These are phyloP conservation scores for Notarius lentiginosus DNA, from an alignment of 2,113 vertebrate genomes.

Conservation along the genomic window DNA sequence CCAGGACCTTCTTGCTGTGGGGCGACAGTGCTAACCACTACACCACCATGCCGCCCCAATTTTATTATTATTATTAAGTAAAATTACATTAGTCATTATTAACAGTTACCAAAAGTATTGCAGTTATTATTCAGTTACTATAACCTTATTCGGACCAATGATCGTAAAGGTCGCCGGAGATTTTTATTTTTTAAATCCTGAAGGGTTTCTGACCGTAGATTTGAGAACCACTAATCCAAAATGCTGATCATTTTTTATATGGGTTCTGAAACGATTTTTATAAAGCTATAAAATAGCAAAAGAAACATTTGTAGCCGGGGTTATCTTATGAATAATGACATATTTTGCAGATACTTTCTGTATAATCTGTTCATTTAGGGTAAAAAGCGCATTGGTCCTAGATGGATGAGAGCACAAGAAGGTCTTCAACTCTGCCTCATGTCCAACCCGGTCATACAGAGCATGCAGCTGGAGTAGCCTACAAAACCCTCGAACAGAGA, in stretches of 20 bases:
- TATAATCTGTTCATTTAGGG: neutral
- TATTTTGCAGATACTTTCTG: constrained; percentile 4
- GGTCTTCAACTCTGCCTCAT: constrained; percentile 12
- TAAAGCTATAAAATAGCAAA: neutral
- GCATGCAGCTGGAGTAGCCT: constrained; percentile 4
- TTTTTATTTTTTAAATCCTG: neutral
- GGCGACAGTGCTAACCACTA: too few species aligned
- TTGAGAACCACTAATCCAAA: neutral
- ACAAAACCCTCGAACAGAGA: constrained; percentile 12
- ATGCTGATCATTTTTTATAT: neutral
- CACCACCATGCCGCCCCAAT: neutral
- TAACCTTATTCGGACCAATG: neutral
- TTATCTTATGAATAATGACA: neutral
- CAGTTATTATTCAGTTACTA: neutral
- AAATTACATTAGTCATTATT: neutral
- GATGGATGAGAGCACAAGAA: constrained; percentile 20
- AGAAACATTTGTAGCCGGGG: neutral
- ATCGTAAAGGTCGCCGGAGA: neutral
- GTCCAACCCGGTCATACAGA: constrained; percentile 1
- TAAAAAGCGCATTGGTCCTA: neutral
- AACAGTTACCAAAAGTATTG: neutral
- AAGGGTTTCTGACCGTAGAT: neutral
- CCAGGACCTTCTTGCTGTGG: too few species aligned
- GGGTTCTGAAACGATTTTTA: neutral
- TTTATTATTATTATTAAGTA: neutral